These are phyloP conservation scores for Carlito syrichta DNA, from an alignment of 2,113 vertebrate species.

Conservation along the genomic window DNA sequence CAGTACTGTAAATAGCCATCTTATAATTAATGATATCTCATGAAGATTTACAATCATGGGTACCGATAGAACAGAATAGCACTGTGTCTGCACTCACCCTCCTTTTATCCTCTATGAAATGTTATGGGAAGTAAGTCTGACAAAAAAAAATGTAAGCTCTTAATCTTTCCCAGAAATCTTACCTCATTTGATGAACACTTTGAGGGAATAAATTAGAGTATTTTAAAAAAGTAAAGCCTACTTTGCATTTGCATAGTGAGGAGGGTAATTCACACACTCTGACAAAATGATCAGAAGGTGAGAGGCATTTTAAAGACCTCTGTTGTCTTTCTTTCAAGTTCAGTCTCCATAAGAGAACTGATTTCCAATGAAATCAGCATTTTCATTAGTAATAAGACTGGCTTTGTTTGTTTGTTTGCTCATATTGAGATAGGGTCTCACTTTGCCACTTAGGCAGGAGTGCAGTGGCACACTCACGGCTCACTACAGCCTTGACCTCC, in stretches of 20 bases:
- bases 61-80: conserved; percentile 83
- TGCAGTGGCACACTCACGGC: too few species aligned
- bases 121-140: conserved; percentile 84
- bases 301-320: not conserved
- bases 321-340: not conserved
- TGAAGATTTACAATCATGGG: conserved; percentile 81
- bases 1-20: conserved; percentile 67
- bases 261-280: conserved; percentile 34
- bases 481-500: too few species aligned
- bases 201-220: conserved; percentile 76
- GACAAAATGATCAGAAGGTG: conserved; percentile 25
- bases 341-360: not conserved
- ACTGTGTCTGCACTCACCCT: conserved; percentile 77
- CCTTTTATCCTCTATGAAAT: conserved; percentile 82
- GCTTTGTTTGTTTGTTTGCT: too few species aligned
- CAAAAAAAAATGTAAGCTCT: conserved; percentile 83
- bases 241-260: conserved; percentile 75
- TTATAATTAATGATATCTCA: conserved; percentile 81
- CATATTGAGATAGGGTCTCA: too few species aligned
- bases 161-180: conserved; percentile 80
- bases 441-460: too few species aligned
- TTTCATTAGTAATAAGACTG: conserved; percentile 2
- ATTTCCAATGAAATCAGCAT: not conserved
- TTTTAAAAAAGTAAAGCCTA: conserved; percentile 70
- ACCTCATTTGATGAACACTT: conserved; percentile 80